phyloP scores from a whole-genome alignment of 1,140 invertebrate species.

The Alviniconcha marisindica region DNA sequence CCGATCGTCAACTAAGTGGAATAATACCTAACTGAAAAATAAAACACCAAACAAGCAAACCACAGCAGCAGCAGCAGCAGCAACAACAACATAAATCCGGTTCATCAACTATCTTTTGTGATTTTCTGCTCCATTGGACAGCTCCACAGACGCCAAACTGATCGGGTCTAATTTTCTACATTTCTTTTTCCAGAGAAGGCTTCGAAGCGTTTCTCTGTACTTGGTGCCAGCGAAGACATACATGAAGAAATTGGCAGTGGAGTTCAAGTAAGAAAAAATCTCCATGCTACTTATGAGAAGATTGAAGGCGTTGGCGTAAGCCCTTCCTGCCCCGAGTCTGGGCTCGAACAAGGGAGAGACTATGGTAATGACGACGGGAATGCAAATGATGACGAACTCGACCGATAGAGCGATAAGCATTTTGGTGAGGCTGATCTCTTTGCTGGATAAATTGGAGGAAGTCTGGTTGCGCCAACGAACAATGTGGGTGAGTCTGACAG shows the following conservation, averaged over 20 bases:
- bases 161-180: too few species aligned
- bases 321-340: background rate
- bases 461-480: background rate
- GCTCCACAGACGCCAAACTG: too few species aligned
- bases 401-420: constrained; percentile 3
- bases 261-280: background rate
- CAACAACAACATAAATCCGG: too few species aligned
- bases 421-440: constrained; percentile 20
- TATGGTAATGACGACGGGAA: background rate
- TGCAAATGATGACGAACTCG: background rate
- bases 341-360: background rate
- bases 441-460: background rate
- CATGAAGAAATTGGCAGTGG: background rate
- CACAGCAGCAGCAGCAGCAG: too few species aligned
- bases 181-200: too few species aligned
- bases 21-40: too few species aligned
- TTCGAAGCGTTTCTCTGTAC: background rate
- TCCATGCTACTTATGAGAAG: background rate
- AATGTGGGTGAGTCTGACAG: background rate
- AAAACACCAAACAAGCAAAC: too few species aligned
- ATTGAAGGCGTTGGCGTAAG: background rate
- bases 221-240: background rate
- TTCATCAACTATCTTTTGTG: too few species aligned
- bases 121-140: too few species aligned
- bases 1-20: too few species aligned